These are phyloP conservation scores for Solenodon paradoxus DNA, from an alignment of 2,113 vertebrate species.

Conservation along the genomic window DNA sequence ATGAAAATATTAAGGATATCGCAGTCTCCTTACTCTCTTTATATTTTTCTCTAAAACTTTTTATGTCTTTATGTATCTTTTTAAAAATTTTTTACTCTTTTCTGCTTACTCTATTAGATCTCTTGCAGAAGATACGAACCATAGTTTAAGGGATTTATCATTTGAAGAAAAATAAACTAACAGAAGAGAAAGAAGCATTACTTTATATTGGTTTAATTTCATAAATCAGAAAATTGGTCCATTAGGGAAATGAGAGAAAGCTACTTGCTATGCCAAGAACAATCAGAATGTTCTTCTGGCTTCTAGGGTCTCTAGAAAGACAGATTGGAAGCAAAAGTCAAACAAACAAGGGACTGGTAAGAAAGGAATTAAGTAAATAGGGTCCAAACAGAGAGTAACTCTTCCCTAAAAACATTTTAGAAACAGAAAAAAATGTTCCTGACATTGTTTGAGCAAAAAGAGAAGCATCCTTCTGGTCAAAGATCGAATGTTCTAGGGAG, in stretches of 20 bases:
- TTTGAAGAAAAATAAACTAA: neutral
- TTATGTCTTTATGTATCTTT: neutral
- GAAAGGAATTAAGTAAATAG: conserved; percentile 57
- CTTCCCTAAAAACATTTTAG: conserved; percentile 41
- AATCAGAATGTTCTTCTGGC: neutral
- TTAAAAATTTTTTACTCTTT: neutral
- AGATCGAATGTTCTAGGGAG: neutral
- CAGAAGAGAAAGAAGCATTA: neutral
- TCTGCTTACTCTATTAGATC: neutral
- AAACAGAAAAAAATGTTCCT: conserved; percentile 60
- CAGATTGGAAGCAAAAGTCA: neutral
- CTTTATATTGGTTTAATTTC: neutral
- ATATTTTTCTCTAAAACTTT: neutral
- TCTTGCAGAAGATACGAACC: neutral
- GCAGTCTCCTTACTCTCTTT: neutral
- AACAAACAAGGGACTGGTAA: neutral
- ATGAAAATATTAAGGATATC: neutral
- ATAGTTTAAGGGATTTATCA: neutral
- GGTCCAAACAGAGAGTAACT: conserved; percentile 49
- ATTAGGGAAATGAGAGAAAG: neutral
- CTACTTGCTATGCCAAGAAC: neutral
- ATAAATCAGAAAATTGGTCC: neutral
- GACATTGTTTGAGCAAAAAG: conserved; percentile 49
- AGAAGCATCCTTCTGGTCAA: neutral
- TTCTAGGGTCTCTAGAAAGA: neutral